Evolutionary conservation across 2,113 vertebrate species (phyloP), one percentile per base, ranked within the genome.

Genomic region (Limnothrissa miodon): DNA sequence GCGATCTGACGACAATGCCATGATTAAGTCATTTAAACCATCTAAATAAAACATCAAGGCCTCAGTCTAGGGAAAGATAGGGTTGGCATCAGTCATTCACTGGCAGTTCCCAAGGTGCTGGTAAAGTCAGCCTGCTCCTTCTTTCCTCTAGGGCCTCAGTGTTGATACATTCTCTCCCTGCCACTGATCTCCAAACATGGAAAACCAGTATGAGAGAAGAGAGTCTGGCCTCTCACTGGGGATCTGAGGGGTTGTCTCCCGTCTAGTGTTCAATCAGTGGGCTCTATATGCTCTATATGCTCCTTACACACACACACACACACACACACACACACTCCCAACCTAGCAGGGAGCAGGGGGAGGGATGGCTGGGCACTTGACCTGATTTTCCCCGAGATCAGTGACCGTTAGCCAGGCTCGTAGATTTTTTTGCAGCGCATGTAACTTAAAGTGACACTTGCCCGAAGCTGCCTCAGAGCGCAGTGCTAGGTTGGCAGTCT

Each of bases 401-500:
- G 95, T 96, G 96, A 97, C 96, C 95, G 92, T 93, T 95, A 93
- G 97, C 96, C 93, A 89, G 90, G 94, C 93, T 95, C 94, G 94
- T 93, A 93, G 93, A 94, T 95, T 97, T 96, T n/a, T 95, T 91
- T 81, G 92, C 94, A 93, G 95, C 92, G 92, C 91, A 92, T 95
- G 95, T 97, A 97, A 98, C 95, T 96, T 96, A 96, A 97, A 97
- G 95, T 97, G 97, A 97, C 97, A 98, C 93, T 96, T 95, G 95
- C 97, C 97, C 93, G 93, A 92, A 97, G 96, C 96, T 95, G 94
- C 95, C 96, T 97, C 91, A 88, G 91, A 97, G 96, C 93, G 90
- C 92, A 90, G 94, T 93, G 96, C 94, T 92, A 93, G 94, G 93
- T 94, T 92, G 94, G 95, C 93, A 93, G 95, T 96, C 94, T 95